phyloP scores from a whole-genome alignment of 2,797 vertebrate species.

The Huso huso region DNA sequence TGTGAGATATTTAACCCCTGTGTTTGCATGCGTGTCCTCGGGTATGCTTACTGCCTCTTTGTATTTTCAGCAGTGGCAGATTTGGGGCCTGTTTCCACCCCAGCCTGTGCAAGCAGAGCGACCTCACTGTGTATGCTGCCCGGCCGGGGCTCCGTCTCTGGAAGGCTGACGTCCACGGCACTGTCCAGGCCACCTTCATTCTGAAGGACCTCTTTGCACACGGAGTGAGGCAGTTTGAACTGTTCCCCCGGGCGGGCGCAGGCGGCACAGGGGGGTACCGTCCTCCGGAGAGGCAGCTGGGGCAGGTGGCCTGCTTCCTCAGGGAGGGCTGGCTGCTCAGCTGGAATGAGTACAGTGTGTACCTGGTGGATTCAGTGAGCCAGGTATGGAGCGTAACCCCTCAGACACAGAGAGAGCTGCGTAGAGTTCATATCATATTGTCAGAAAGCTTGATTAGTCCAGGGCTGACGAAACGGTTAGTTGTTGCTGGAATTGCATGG shows the following conservation, averaged over 20 bases:
- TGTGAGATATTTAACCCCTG: too few relatives aligned
- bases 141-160: constrained; percentile 86
- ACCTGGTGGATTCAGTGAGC: constrained; percentile 76
- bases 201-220: constrained; percentile 72
- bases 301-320: constrained; percentile 78
- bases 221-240: constrained; percentile 72
- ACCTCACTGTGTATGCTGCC: constrained; percentile 77
- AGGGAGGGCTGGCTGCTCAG: constrained; percentile 86
- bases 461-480: too few relatives aligned
- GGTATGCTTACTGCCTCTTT: too few relatives aligned
- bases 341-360: constrained; percentile 94
- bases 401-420: background rate
- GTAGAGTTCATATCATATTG: background rate
- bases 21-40: too few relatives aligned
- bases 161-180: constrained; percentile 76
- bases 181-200: constrained; percentile 80
- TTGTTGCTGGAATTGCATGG: background rate
- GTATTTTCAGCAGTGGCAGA: constrained; percentile 64
- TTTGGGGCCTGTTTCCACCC: constrained; percentile 93
- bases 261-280: constrained; percentile 42
- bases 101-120: constrained; percentile 89
- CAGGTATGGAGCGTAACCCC: constrained; percentile 56
- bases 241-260: constrained; percentile 72
- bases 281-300: constrained; percentile 75
- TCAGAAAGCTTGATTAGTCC: background rate